These are phyloP conservation scores for Chaenogobius annularis DNA, from an alignment of 2,113 vertebrate genomes.

Conservation along the genomic window DNA sequence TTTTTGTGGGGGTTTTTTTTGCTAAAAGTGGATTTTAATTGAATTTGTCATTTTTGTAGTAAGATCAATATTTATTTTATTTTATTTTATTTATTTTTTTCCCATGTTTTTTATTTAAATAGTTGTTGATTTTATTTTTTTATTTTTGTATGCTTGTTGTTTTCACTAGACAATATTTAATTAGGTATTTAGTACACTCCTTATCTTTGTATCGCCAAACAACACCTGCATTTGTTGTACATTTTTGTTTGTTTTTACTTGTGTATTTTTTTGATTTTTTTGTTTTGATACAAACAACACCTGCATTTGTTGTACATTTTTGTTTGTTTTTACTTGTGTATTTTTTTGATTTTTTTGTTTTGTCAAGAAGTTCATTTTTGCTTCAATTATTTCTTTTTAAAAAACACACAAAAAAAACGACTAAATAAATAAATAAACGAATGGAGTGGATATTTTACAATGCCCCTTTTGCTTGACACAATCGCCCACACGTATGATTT, in stretches of 20 bases:
- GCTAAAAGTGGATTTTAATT: neutral
- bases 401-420: neutral
- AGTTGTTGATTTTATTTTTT: neutral
- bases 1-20: neutral
- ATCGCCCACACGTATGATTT: neutral
- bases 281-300: neutral
- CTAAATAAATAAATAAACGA: neutral
- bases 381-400: neutral
- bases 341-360: neutral
- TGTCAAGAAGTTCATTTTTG: neutral
- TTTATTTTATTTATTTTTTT: neutral
- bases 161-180: neutral
- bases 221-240: neutral
- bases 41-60: too few relatives aligned
- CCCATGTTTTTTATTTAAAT: too few relatives aligned
- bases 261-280: neutral
- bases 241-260: neutral
- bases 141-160: neutral
- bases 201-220: neutral
- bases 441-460: neutral
- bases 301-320: neutral
- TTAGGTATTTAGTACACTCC: neutral
- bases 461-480: constrained; percentile 1
- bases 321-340: neutral
- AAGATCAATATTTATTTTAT: too few relatives aligned